phyloP scores from a whole-genome alignment of 2,888 invertebrate species.

The Tiliacea citrago region DNA sequence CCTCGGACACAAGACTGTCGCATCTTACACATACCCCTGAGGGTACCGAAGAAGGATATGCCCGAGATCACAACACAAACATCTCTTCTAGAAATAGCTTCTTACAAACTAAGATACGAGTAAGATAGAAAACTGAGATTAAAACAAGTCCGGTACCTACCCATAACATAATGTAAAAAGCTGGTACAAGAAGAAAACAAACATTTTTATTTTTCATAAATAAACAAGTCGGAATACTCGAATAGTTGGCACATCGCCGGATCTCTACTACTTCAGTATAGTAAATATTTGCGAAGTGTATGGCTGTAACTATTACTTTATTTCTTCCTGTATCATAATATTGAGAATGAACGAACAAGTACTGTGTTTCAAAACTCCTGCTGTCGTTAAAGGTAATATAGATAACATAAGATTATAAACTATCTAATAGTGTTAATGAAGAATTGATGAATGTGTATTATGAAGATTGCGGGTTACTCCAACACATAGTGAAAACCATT shows the following conservation, averaged over 20 bases:
- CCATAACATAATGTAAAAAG: slow-evolving; percentile 38
- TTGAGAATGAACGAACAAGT: slow-evolving; percentile 37
- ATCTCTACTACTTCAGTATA: slow-evolving; percentile 44
- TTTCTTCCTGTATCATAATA: slow-evolving; percentile 56
- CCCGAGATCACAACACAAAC: background rate
- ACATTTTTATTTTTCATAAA: slow-evolving; percentile 38
- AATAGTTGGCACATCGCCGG: slow-evolving; percentile 63
- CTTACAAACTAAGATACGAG: slow-evolving; percentile 21
- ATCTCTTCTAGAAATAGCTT: slow-evolving; percentile 25
- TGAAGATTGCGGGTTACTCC: slow-evolving; percentile 24
- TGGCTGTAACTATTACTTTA: slow-evolving; percentile 48
- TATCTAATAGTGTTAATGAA: slow-evolving; percentile 29
- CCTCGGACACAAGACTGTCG: slow-evolving; percentile 48
- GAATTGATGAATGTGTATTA: slow-evolving; percentile 27
- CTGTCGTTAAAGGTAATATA: slow-evolving; percentile 33
- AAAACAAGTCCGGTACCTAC: slow-evolving; percentile 27
- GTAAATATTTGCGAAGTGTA: slow-evolving; percentile 62
- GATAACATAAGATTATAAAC: slow-evolving; percentile 50
- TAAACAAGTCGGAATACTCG: slow-evolving; percentile 40
- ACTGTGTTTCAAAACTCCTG: slow-evolving; percentile 25
- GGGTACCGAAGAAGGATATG: slow-evolving; percentile 21
- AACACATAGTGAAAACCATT: slow-evolving; percentile 4
- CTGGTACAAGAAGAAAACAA: slow-evolving; percentile 31
- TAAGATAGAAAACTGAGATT: slow-evolving; percentile 28
- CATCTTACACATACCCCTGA: slow-evolving; percentile 13